These are phyloP conservation scores for Balearica regulorum DNA, from an alignment of 2,797 vertebrate genomes.

Conservation along the genomic window DNA sequence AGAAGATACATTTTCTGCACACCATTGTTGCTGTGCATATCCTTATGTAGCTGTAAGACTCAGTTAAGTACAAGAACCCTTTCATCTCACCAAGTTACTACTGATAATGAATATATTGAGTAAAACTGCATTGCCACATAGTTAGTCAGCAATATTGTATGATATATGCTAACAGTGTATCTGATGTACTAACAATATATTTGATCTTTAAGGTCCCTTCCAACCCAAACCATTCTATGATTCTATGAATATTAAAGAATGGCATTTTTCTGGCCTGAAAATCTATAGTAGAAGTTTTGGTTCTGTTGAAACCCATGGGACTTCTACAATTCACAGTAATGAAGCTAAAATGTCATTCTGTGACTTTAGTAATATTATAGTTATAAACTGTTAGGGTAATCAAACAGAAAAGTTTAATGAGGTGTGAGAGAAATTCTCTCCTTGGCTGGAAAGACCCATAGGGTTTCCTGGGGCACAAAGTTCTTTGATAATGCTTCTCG, in stretches of 20 bases:
- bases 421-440: neutral
- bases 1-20: neutral
- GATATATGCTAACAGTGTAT: neutral
- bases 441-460: neutral
- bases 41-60: neutral
- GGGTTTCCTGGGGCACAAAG: neutral
- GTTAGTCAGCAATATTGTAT: neutral
- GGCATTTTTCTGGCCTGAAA: neutral
- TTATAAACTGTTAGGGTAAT: neutral
- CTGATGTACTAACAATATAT: neutral
- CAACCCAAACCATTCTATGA: neutral
- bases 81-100: neutral
- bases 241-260: neutral
- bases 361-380: neutral
- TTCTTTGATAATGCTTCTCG: slow-evolving; percentile 1
- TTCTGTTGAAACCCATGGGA: neutral
- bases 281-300: neutral
- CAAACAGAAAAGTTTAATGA: neutral
- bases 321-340: neutral
- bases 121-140: neutral
- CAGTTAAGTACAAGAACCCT: neutral
- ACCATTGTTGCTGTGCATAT: neutral
- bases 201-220: neutral
- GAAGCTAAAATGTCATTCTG: neutral
- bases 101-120: neutral